Base-by-base conservation (phyloP, 35 echinoderm and acorn worm species). In the Heliocidaris tuberculata region DNA sequence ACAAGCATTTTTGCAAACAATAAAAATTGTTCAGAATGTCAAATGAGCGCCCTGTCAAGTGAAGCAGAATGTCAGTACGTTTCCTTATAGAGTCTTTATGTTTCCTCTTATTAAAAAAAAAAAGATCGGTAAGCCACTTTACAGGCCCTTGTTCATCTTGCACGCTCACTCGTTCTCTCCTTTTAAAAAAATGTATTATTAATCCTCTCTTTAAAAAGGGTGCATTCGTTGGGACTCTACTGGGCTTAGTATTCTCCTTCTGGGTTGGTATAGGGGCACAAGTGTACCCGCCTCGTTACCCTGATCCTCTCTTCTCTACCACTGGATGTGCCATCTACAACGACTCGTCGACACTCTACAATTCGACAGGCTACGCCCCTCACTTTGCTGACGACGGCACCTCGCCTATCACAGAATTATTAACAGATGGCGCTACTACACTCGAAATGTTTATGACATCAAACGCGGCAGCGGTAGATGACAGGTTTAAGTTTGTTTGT, bases 251-350 rank as follows among this genome's bases (percentile, higher is more conserved):
- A 1, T 50, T 95, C 48, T 85, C 94, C 1, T 94, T 88, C 85
- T 95, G 94, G 95, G 48, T 97, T 13, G 96, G 96, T 0, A 85
- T 97, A 92, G 96, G 96, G 10, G 93, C 94, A 42, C 94, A 93
- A 35, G 10, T 97, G n/a, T 93, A 97, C 94, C 96, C 94, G 29
- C 47, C 94, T 12, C 32, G 32, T 47, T 61, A 52, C 93, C 49
- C 59, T 30, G 60, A 87, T 27, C 95, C 92, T 19, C 47, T n/a
- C 12, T 56, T 96, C 21, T 30, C 85, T 4, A 94, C 86, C 1
- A 65, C 52, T 87, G 93, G 93, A 0, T 89, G 87, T 89, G 31
- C 13, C 87, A 0, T 89, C 12, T 89, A 89, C 24, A 89, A 89
- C 32, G 87, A 32, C 87, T 31, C 87, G 13, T 32, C 10, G 31